Evolutionary conservation across 2,888 invertebrate species (phyloP).

Genomic region (Lordiphosa andalusiaca): DNA sequence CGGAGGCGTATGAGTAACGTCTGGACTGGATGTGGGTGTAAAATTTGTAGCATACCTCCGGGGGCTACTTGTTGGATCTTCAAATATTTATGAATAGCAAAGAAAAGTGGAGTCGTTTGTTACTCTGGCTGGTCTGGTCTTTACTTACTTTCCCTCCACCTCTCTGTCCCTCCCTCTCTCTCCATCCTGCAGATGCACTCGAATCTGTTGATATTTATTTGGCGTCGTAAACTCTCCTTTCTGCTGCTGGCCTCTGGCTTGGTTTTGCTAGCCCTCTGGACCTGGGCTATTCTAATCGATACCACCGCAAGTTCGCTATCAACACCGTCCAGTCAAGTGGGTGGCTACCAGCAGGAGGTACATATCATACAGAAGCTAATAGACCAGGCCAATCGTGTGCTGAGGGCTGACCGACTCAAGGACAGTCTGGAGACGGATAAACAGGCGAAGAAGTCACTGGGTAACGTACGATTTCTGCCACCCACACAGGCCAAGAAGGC

Average conservation of each 20-base stretch:
- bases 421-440: slow-evolving; percentile 41
- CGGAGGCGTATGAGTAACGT: slow-evolving; percentile 67
- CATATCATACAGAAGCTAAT: slow-evolving; percentile 79
- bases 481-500: slow-evolving; percentile 74
- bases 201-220: slow-evolving; percentile 77
- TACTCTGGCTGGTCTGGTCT: slow-evolving; percentile 9
- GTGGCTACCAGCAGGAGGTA: slow-evolving; percentile 54
- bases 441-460: slow-evolving; percentile 35
- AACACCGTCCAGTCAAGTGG: slow-evolving; percentile 1
- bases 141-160: neutral
- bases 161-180: neutral
- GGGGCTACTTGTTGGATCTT: slow-evolving; percentile 67
- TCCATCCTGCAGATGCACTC: slow-evolving; percentile 77
- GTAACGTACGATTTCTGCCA: slow-evolving; percentile 74
- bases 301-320: slow-evolving; percentile 34
- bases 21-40: slow-evolving; percentile 28
- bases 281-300: slow-evolving; percentile 78
- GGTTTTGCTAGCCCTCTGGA: slow-evolving; percentile 78
- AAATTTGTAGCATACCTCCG: slow-evolving; percentile 54
- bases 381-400: slow-evolving; percentile 79
- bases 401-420: slow-evolving; percentile 70
- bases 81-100: slow-evolving; percentile 66
- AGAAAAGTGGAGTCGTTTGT: slow-evolving; percentile 17
- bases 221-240: slow-evolving; percentile 79
- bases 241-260: slow-evolving; percentile 74